phyloP scores from a whole-genome alignment of 2,888 invertebrate genomes.

The Luperina testacea region DNA sequence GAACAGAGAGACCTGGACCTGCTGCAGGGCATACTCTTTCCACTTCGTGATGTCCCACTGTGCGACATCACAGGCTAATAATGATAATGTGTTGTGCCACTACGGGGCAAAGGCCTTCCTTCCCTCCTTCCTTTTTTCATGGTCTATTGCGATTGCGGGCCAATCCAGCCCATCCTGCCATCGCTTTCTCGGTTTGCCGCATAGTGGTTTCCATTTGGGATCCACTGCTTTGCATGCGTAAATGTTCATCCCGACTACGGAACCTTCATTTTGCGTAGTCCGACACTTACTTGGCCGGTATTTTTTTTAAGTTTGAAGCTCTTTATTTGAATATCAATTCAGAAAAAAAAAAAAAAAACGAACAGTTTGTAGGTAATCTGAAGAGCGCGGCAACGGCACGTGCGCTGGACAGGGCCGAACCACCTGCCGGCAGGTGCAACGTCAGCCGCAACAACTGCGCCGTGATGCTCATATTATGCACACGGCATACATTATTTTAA shows the following conservation, averaged over 20 bases:
- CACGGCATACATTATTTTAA: conserved; percentile 31
- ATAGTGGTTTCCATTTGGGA: background rate
- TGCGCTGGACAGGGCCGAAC: conserved; percentile 62
- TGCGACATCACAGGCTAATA: no score
- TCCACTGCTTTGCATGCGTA: background rate
- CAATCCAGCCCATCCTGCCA: background rate
- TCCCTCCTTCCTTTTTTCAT: background rate
- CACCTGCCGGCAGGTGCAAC: conserved; percentile 84
- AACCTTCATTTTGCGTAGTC: background rate
- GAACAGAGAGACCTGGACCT: no score
- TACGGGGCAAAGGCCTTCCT: background rate
- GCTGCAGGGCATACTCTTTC: no score
- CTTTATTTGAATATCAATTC: conserved; percentile 43
- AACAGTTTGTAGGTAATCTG: conserved; percentile 62
- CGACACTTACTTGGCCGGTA: background rate
- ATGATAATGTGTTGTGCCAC: no score
- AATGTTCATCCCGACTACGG: background rate
- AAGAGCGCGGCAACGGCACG: conserved; percentile 68
- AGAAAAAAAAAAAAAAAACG: conserved; percentile 34
- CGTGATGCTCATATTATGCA: conserved; percentile 43
- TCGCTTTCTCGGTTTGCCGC: background rate
- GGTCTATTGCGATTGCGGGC: background rate
- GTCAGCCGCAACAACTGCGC: conserved; percentile 64
- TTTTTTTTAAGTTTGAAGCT: background rate
- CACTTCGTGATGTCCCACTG: no score